Evolutionary conservation across 1,140 invertebrate genomes (phyloP).

Genomic region (Lepidurus packardi): DNA sequence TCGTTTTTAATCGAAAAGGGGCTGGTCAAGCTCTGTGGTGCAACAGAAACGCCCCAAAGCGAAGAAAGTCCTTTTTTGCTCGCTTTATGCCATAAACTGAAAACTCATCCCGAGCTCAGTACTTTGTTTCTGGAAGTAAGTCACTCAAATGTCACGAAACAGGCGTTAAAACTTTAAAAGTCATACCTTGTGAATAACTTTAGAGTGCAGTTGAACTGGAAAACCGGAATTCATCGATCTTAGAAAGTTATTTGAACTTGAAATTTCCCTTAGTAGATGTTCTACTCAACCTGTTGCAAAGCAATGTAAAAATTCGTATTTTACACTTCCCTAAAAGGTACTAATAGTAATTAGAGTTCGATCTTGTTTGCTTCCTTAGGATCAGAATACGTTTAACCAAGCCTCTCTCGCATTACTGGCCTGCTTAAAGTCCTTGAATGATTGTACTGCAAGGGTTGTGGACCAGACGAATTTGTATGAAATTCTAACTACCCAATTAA

Average conservation of each 20-base stretch:
- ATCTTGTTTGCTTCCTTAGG: background rate
- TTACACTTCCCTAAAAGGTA: background rate
- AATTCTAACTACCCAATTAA: slow-evolving; percentile 1
- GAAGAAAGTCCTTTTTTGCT: background rate
- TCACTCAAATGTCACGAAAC: background rate
- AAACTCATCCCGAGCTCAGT: background rate
- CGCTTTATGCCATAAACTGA: background rate
- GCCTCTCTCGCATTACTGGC: background rate
- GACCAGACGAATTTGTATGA: background rate
- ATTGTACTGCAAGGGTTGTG: background rate
- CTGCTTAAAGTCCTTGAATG: background rate
- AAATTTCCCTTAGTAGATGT: background rate
- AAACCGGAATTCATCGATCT: background rate
- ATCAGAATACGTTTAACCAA: background rate
- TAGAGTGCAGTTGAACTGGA: background rate
- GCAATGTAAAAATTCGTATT: background rate
- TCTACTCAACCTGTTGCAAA: background rate
- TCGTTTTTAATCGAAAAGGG: background rate
- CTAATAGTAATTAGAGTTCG: background rate
- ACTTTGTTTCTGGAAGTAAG: background rate
- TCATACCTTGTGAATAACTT: background rate
- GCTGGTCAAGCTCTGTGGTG: background rate
- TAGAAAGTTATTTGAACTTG: background rate
- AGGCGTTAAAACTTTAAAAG: background rate
- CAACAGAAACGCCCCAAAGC: background rate